A percentile compares a stretch with the other conserved stretches of the same genome.
These are phyloP conservation scores for Brachypodius melanocephalos DNA, from an alignment of 2,113 vertebrate genomes.

Conservation along the genomic window DNA sequence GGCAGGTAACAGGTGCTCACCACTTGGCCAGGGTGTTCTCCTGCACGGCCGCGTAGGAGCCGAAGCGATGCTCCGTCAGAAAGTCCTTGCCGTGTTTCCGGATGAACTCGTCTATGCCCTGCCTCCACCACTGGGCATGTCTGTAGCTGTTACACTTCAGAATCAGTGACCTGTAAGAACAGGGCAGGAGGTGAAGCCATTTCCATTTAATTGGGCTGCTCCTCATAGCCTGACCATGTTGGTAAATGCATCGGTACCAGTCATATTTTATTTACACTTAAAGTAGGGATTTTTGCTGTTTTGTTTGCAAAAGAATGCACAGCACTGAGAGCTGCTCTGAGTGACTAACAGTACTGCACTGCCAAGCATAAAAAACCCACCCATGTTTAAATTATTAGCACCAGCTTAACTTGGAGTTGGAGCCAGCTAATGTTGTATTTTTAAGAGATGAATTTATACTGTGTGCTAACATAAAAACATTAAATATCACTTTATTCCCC, in stretches of 20 bases:
- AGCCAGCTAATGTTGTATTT: not conserved
- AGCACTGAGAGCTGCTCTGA: not conserved
- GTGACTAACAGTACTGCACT: not conserved
- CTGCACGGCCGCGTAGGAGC: slow-evolving; percentile 85
- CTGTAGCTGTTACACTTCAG: slow-evolving; percentile 94
- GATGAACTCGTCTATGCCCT: slow-evolving; percentile 88
- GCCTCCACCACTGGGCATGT: slow-evolving; percentile 96
- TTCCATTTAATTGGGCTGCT: not conserved
- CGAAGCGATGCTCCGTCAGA: slow-evolving; percentile 88
- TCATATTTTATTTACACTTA: not conserved
- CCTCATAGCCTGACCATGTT: fast-evolving
- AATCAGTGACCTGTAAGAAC: slow-evolving; percentile 81
- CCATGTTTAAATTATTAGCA: not conserved
- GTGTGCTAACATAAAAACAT: not conserved
- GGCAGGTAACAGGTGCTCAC: slow-evolving; percentile 59
- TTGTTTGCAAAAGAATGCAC: not conserved
- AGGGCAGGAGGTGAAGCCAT: not conserved
- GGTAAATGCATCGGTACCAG: not conserved
- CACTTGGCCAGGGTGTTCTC: slow-evolving; percentile 86
- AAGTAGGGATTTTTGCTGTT: not conserved
- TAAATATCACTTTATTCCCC: not conserved
- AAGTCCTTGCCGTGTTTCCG: slow-evolving; percentile 83
- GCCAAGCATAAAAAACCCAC: not conserved
- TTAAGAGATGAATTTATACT: not conserved
- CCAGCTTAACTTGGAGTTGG: not conserved